Evolutionary conservation across 1,140 invertebrate species (phyloP), one percentile per base, ranked within the genome.

Genomic region (Drosophila sucinea): DNA sequence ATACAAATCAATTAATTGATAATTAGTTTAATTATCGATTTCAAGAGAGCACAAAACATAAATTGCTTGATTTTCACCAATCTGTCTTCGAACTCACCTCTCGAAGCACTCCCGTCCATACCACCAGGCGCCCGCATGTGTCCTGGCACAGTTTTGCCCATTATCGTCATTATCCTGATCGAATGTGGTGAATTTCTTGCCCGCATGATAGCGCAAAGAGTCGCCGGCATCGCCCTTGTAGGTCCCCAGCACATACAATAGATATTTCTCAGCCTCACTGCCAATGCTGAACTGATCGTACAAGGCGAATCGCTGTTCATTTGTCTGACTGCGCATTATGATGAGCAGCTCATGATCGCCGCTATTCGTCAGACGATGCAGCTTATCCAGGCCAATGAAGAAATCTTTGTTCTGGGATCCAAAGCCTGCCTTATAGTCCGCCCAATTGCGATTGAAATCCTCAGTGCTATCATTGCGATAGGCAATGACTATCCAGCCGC

Each of bases 141-240:
- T 93, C 23, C 93, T 79, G 0, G 95, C 95, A 90, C 96, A 97
- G 57, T 95, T 94, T 60, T 95, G 95, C 32, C 93, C 93, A 90
- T 94, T 94, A 11, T 93, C 93, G 74, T 97, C 96, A 79, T 96
- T 95, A 84, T 97, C 96, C 30, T 93, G 90, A 67, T 97, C 96
- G 7, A 91, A 92, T 0, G 96, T 96, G 40, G 95, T 96, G 91
- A 96, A 97, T 81, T 94, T 94, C 80, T 95, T 94, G 2, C 94
- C 94, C 55, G 95, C 94, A 81, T 96, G 96, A 38, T 95, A 95
- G 10, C 93, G 92, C 60, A 96, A 81, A 0, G 95, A 95, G 87
- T 96, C 95, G 7, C 93, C 94, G 54, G 95, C 94, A 77, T 94
- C 94, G 10, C 96, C 96, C 30, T 91, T 93, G 81, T 95, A 96